Percentiles rank a stretch among this genome's conserved stretches.
Conservation (phyloP, 2,113 vertebrate species). For the Myiozetetes cayanensis region DNA sequence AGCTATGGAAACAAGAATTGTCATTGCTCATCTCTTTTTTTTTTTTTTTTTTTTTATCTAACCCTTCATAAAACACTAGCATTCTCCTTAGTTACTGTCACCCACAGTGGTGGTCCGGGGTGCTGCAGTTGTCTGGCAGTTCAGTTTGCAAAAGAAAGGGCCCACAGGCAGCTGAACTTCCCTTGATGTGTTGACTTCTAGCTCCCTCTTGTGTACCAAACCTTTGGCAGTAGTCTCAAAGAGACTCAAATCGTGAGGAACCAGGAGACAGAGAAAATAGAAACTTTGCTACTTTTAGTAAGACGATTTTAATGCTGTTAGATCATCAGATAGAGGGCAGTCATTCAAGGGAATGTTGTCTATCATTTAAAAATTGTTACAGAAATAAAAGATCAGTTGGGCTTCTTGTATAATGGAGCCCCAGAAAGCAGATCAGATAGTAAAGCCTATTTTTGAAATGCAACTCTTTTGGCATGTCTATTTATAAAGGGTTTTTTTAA, state of each 20-base stretch:
- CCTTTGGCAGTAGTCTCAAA: not conserved
- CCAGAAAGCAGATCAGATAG: not conserved
- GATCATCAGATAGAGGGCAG: not conserved
- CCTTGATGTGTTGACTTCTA: not conserved
- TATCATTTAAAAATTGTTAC: not conserved
- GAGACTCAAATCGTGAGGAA: not conserved
- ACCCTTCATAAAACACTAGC: not conserved
- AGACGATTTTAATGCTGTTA: not conserved
- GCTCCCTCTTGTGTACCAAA: conserved; percentile 53
- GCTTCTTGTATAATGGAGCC: not conserved
- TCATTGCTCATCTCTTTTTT: not conserved
- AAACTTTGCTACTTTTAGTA: not conserved
- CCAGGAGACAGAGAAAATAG: not conserved
- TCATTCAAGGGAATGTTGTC: not conserved
- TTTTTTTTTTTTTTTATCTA: not conserved
- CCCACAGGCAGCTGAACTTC: not conserved
- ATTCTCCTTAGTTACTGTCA: not conserved
- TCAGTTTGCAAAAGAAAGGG: not conserved
- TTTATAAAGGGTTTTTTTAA: not conserved
- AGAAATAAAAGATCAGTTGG: not conserved
- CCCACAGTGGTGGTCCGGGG: not conserved
- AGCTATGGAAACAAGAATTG: not conserved
- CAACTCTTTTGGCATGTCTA: not conserved
- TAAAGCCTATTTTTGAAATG: not conserved
- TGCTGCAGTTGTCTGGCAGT: not conserved